A percentile compares a stretch with the other conserved stretches of the same genome.
phyloP scores from a whole-genome alignment of 1,140 invertebrate species.

The Belonocnema kinseyi region DNA sequence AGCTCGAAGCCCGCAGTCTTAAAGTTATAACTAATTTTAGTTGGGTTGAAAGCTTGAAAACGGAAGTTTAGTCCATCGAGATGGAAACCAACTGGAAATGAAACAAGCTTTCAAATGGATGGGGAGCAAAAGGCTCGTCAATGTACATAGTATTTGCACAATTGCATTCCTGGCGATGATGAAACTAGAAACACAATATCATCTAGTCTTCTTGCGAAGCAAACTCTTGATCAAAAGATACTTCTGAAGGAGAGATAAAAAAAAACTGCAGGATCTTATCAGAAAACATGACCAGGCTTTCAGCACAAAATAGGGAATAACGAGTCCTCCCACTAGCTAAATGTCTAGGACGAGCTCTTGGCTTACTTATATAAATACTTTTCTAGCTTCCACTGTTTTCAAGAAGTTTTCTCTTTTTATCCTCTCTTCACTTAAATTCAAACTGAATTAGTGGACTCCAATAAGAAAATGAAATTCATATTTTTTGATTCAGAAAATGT shows the following conservation, averaged over 20 bases:
- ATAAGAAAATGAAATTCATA: too few relatives aligned
- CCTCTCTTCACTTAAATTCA: too few relatives aligned
- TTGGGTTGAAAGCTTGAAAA: constrained; percentile 6
- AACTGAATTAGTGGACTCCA: too few relatives aligned
- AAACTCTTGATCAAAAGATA: constrained; percentile 5
- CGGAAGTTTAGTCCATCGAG: constrained; percentile 12
- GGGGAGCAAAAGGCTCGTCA: neutral
- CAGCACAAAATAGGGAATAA: neutral
- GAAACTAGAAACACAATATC: constrained; percentile 26
- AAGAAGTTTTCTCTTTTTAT: too few relatives aligned
- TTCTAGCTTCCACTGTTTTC: too few relatives aligned
- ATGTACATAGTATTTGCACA: constrained; percentile 11
- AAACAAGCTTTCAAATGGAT: constrained; percentile 14
- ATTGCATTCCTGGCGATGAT: constrained; percentile 19
- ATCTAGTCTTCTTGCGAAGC: constrained; percentile 2
- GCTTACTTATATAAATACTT: too few relatives aligned
- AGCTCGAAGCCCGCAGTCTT: too few relatives aligned
- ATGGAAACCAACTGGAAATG: constrained; percentile 26
- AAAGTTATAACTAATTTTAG: neutral
- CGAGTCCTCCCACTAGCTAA: too few relatives aligned
- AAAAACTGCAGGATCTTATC: constrained; percentile 4
- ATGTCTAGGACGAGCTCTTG: too few relatives aligned
- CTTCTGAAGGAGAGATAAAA: neutral
- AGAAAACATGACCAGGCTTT: neutral
- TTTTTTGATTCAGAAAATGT: too few relatives aligned